Conservation (phyloP, 35 echinoderm and acorn worm species). For the Acanthaster planci region DNA sequence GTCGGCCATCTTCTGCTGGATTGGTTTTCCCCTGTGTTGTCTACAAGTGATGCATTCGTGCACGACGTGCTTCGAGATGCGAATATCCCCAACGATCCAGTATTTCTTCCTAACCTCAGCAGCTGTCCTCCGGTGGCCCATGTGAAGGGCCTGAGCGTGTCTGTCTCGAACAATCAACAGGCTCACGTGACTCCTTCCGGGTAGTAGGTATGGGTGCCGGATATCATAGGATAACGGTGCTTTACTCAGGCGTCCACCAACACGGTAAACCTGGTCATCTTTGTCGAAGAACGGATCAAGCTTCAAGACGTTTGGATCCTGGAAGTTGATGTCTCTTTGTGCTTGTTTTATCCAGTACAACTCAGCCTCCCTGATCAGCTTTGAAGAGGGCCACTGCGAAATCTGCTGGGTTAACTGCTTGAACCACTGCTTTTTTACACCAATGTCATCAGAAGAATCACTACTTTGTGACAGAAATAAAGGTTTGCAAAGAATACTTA, state of each 20-base stretch:
- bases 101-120: slow-evolving; percentile 61
- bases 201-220: slow-evolving; percentile 67
- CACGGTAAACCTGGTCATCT: slow-evolving; percentile 66
- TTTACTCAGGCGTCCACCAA: slow-evolving; percentile 59
- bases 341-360: slow-evolving; percentile 74
- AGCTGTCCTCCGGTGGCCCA: slow-evolving; percentile 62
- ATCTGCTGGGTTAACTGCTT: slow-evolving; percentile 59
- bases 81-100: slow-evolving; percentile 52
- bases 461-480: not conserved
- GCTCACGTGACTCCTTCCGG: slow-evolving; percentile 62
- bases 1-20: slow-evolving; percentile 66
- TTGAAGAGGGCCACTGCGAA: slow-evolving; percentile 60
- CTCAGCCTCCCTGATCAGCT: slow-evolving; percentile 62
- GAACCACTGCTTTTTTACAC: slow-evolving; percentile 43
- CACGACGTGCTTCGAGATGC: slow-evolving; percentile 52
- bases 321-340: slow-evolving; percentile 70
- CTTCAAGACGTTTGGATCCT: slow-evolving; percentile 69
- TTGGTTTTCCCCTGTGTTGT: slow-evolving; percentile 46
- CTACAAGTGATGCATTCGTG: slow-evolving; percentile 57
- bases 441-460: slow-evolving; percentile 28
- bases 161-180: slow-evolving; percentile 62
- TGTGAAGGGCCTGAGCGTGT: slow-evolving; percentile 61
- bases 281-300: slow-evolving; percentile 76
- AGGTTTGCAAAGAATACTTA: too few relatives aligned
- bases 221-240: slow-evolving; percentile 62